phyloP scores from a whole-genome alignment of 2,888 invertebrate genomes.

The Uropetala carovei region DNA sequence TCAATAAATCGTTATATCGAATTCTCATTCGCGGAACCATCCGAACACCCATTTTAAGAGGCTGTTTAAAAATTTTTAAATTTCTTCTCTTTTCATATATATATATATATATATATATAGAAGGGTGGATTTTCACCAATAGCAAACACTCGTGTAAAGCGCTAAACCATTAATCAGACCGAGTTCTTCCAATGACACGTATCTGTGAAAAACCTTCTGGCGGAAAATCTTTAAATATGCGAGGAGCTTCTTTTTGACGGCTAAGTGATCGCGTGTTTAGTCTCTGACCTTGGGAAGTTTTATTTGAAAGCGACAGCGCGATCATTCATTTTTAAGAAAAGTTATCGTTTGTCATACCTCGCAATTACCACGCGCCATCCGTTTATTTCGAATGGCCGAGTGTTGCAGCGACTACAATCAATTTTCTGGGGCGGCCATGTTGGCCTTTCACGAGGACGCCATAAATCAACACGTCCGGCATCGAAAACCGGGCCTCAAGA shows the following conservation, averaged over 20 bases:
- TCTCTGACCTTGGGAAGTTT: not conserved
- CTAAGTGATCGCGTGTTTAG: not conserved
- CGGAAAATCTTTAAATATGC: not conserved
- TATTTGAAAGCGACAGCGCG: not conserved
- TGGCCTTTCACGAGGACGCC: not conserved
- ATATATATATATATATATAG: too few relatives aligned
- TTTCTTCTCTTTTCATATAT: not conserved
- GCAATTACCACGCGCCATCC: not conserved
- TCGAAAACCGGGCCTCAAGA: not conserved
- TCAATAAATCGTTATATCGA: not conserved
- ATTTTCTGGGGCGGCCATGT: slow-evolving; percentile 10
- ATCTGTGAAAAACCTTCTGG: not conserved
- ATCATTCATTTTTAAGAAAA: not conserved
- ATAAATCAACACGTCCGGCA: not conserved
- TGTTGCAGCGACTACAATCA: slow-evolving; percentile 11
- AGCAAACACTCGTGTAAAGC: too few relatives aligned
- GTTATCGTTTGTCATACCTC: not conserved
- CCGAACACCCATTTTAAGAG: not conserved
- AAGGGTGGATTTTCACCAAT: too few relatives aligned
- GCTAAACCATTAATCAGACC: not conserved
- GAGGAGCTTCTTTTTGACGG: not conserved
- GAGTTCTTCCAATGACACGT: not conserved
- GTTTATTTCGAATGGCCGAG: not conserved
- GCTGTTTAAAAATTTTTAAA: not conserved
- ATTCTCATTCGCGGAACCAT: not conserved